Conservation (phyloP, 2,797 vertebrate genomes). For the Podarcis siculus region DNA sequence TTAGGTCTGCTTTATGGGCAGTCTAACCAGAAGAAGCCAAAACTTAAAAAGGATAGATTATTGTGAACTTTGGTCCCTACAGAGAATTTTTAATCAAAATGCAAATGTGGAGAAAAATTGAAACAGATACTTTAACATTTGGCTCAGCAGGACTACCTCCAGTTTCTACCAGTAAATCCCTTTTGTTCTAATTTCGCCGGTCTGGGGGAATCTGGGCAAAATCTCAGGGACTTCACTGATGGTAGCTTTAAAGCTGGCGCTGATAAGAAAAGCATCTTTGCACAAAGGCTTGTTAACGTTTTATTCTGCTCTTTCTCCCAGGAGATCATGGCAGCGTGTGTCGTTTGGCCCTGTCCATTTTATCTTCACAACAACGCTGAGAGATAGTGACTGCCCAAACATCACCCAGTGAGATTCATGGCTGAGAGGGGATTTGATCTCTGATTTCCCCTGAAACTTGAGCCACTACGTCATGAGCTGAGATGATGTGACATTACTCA, state of each 20-base stretch:
- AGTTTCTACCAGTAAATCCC: background rate
- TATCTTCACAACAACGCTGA: no score
- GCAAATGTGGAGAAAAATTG: slow-evolving; percentile 4
- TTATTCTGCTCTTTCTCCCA: no score
- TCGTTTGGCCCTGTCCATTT: no score
- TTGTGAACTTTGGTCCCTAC: background rate
- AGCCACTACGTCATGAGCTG: no score
- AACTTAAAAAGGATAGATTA: background rate
- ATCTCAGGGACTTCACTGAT: background rate
- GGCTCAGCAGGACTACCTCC: background rate
- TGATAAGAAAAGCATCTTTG: background rate
- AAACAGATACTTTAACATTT: slow-evolving; percentile 1
- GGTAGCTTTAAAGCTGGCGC: background rate
- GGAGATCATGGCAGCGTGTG: no score
- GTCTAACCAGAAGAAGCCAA: background rate
- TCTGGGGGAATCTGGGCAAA: background rate
- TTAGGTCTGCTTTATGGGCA: slow-evolving; percentile 7
- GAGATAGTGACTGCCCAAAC: background rate
- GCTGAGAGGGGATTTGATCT: background rate
- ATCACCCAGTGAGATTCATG: background rate
- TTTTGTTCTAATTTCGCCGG: background rate
- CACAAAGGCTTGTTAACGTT: no score
- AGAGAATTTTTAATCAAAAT: slow-evolving; percentile 2
- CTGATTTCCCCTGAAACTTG: background rate
- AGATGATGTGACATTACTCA: no score